Conservation (phyloP, 2,888 invertebrate genomes). For the Artemia sinica region DNA sequence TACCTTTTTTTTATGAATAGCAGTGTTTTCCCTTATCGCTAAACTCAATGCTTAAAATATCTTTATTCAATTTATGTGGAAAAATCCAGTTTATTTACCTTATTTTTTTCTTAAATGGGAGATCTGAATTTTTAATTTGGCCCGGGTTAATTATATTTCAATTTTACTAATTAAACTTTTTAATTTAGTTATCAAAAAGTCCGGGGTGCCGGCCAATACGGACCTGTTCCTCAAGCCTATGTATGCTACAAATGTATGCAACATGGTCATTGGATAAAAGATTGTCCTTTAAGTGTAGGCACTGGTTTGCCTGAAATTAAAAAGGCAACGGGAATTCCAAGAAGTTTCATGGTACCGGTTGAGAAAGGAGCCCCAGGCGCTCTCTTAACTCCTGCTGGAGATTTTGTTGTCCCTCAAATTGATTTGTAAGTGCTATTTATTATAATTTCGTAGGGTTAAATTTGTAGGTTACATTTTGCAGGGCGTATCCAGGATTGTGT, state of each 20-base stretch:
- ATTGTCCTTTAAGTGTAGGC: constrained; percentile 59
- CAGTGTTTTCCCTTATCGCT: too few species aligned
- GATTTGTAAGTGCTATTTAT: constrained; percentile 48
- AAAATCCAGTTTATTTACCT: neutral
- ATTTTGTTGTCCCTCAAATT: constrained; percentile 69
- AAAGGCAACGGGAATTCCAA: constrained; percentile 89
- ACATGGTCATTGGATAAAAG: constrained; percentile 91
- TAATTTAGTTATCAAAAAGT: constrained; percentile 66
- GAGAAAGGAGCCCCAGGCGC: constrained; percentile 74
- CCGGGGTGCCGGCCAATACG: constrained; percentile 69
- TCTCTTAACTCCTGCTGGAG: constrained; percentile 70
- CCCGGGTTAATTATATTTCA: constrained; percentile 17
- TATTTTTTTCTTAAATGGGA: neutral
- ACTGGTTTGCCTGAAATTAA: constrained; percentile 47
- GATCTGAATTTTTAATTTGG: constrained; percentile 19
- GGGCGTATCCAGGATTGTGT: too few species aligned
- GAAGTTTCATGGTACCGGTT: constrained; percentile 87
- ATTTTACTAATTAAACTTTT: constrained; percentile 29
- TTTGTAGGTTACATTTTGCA: too few species aligned
- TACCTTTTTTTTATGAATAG: too few species aligned
- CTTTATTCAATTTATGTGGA: too few species aligned
- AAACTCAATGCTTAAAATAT: too few species aligned
- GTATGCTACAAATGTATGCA: constrained; percentile 86
- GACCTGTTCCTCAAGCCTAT: constrained; percentile 76
- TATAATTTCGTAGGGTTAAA: constrained; percentile 10